A percentile compares a stretch with the other conserved stretches of the same genome.
Conservation (phyloP, 1,140 invertebrate species). For the Steinernema feltiae region DNA sequence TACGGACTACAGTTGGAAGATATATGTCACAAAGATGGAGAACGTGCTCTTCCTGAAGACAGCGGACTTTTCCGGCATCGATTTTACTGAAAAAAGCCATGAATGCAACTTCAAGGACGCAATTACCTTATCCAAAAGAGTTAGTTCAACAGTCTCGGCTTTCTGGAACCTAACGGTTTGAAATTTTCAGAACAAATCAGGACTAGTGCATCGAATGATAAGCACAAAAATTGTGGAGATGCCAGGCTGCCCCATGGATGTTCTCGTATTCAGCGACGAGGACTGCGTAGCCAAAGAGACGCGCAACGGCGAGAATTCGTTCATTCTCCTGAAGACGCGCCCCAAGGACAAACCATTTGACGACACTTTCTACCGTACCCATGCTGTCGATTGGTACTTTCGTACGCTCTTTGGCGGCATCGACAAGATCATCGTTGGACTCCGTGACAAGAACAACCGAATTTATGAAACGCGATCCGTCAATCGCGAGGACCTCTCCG, state of each 20-base stretch:
- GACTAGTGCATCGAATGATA: background rate
- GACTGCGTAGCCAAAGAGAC: background rate
- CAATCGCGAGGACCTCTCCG: background rate
- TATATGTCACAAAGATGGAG: background rate
- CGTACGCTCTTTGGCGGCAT: background rate
- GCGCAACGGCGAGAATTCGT: background rate
- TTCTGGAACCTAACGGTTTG: too few species aligned
- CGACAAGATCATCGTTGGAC: background rate
- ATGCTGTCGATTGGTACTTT: background rate
- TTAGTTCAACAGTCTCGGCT: too few species aligned
- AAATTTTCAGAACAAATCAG: background rate
- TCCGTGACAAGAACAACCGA: background rate
- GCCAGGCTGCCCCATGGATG: background rate
- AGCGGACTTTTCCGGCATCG: background rate
- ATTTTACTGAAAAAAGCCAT: background rate
- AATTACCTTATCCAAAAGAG: background rate
- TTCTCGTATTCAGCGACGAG: background rate
- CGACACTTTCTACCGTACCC: background rate
- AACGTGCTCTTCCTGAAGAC: background rate
- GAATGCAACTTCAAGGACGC: conserved; percentile 1
- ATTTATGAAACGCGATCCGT: background rate
- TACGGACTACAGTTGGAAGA: background rate
- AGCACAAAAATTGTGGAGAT: background rate
- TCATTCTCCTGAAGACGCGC: background rate
- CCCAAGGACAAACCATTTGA: background rate